Conservation (phyloP, 2,113 vertebrate genomes). For the Triplophysa tibetana region DNA sequence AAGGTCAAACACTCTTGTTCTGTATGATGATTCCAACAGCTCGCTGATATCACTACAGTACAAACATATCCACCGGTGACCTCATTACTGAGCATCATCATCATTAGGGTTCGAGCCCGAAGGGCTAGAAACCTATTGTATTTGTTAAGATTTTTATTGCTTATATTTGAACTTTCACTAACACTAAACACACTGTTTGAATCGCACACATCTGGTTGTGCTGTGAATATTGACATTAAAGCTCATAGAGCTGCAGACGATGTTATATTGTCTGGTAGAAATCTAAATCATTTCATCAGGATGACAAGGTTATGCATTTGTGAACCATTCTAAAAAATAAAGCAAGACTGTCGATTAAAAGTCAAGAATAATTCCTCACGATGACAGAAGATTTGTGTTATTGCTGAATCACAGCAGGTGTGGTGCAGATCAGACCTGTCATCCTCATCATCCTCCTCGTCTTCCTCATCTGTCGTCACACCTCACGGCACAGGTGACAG, state of each 20-base stretch:
- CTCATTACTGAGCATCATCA: not conserved
- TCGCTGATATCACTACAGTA: not conserved
- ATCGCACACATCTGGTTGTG: too few relatives aligned
- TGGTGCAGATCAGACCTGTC: conserved; percentile 37
- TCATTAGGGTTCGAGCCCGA: too few relatives aligned
- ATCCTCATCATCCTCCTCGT: conserved; percentile 34
- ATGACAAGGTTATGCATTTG: not conserved
- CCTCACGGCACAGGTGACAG: conserved; percentile 30
- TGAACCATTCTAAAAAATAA: not conserved
- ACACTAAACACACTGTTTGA: not conserved
- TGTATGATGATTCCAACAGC: not conserved
- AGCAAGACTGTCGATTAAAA: not conserved
- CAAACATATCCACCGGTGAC: not conserved
- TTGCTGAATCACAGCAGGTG: conserved; percentile 32
- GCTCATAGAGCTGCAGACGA: too few relatives aligned
- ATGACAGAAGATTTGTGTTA: conserved; percentile 27
- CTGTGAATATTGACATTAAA: too few relatives aligned
- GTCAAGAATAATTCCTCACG: not conserved
- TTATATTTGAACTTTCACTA: not conserved
- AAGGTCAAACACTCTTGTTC: conserved; percentile 22
- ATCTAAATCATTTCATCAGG: not conserved
- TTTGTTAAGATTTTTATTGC: too few relatives aligned
- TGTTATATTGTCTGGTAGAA: not conserved
- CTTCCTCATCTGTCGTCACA: conserved; percentile 29
- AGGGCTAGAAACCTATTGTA: too few relatives aligned